A percentile compares a stretch with the other conserved stretches of the same genome.
These are phyloP conservation scores for Ceratina japonica DNA, from an alignment of 1,140 invertebrate genomes.

Conservation along the genomic window DNA sequence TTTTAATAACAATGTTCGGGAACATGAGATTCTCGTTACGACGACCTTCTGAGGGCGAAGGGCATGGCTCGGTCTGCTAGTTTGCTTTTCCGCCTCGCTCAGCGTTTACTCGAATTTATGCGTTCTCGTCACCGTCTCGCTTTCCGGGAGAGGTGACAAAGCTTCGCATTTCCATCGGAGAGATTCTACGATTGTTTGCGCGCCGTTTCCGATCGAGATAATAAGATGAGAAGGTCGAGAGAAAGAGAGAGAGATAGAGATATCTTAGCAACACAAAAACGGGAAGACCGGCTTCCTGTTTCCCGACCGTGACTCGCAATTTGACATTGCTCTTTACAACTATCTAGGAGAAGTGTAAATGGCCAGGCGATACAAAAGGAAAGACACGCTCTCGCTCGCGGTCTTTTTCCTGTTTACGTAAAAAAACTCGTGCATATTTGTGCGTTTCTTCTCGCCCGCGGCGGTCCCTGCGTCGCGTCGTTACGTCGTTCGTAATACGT, in stretches of 20 bases:
- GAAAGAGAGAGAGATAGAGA: background rate
- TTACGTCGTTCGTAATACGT: background rate
- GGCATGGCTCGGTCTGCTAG: too few relatives aligned
- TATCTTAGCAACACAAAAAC: constrained; percentile 4
- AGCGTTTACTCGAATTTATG: background rate
- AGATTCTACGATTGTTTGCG: constrained; percentile 11
- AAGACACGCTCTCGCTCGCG: too few relatives aligned
- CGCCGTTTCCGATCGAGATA: constrained; percentile 25
- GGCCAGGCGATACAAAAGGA: too few relatives aligned
- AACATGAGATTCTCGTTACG: too few relatives aligned
- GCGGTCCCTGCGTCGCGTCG: background rate
- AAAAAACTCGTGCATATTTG: too few relatives aligned
- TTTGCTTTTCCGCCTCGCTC: too few relatives aligned
- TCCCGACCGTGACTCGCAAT: constrained; percentile 1
- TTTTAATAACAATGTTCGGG: too few relatives aligned
- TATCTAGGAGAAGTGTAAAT: background rate
- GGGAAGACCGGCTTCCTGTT: constrained; percentile 26
- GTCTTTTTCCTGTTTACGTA: too few relatives aligned
- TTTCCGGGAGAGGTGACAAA: constrained; percentile 2
- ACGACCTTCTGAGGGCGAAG: too few relatives aligned
- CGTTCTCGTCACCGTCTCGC: background rate
- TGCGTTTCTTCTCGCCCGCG: too few relatives aligned
- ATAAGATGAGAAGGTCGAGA: too few relatives aligned
- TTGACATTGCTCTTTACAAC: constrained; percentile 4
- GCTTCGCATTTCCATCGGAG: constrained; percentile 4